Evolutionary conservation across 2,888 invertebrate species (phyloP), one percentile per base, ranked within the genome.

Genomic region (Halictus quadricinctus): DNA sequence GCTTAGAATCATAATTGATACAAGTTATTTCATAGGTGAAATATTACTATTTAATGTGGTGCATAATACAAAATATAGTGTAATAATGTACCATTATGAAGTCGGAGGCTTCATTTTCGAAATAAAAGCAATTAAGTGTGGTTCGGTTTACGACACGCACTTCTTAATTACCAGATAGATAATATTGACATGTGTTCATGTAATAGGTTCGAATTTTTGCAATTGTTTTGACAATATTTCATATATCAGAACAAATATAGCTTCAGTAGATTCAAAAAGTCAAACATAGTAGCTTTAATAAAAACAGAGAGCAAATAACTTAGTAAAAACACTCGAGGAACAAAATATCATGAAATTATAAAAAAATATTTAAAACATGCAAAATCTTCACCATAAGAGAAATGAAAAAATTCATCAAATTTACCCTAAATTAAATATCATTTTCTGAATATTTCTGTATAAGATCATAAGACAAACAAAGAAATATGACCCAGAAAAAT

Each of bases 101-200:
- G 46, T 76, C 46, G 43, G 46, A 58, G 43, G 41, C 43, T 64
- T 76, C 21, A 46, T 76, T 66, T 66, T 29, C n/a, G n/a, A 48
- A 60, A 76, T 46, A 66, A 48, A 76, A 60, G 48, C 29, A 66
- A 76, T 48, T 48, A 76, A 64, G 48, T n/a, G 43, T 70, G 70
- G n/a, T 70, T 69, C 13, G 13, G n/a, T n/a, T 43, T 70, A 13
- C 13, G 70, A 6, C n/a, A 43, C 2, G 25, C 10, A 29, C 36
- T 64, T 76, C 8, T 36, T 46, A 46, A 29, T 48, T 46, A 66
- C n/a, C 29, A 36, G 13, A 76, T 21, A 66, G n/a, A 48, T 2
- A 48, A 12, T 15, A 48, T 66, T 36, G 15, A 66, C 48, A 66
- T n/a, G 13, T 76, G 29, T 48, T 66, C 6, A 66, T n/a, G 21